Base-by-base conservation (phyloP, 2,888 invertebrate species). In the Cryptocheilus praepositus region DNA sequence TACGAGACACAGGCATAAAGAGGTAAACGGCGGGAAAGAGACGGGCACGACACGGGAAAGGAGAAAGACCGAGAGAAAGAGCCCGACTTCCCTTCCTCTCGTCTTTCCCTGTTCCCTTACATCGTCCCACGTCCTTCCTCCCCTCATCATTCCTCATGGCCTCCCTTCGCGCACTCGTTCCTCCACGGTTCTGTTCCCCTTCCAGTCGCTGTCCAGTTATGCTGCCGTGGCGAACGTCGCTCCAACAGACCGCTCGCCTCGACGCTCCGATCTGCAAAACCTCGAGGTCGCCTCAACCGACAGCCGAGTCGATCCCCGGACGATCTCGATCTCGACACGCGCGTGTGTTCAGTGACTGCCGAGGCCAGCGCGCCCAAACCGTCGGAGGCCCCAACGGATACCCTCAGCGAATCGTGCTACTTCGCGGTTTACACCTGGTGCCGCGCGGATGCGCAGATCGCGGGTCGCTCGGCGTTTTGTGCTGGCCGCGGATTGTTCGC, bases 121-220 rank as follows among this genome's bases (percentile, higher is more conserved):
- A 57, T n/a, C 63, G 49, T 45, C 45, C 61, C 25, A 36, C 36
- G 36, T 55, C 55, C 46, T 55, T 21, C 13, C 19, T 51, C 58
- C 46, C 54, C 25, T 43, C 21, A 22, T 56, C 49, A 61, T 44
- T 57, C 7, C 22, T 63, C 49, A 22, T 18, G 21, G 22, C 22
- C 68, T 74, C 73, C 67, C 70, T 74, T 64, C 76, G 5, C 55
- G 57, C 64, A 52, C 56, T 70, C 65, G 67, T 78, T 77, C 72
- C 77, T 80, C 81, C 77, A 72, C 79, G 81, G 83, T 83, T 86
- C 85, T 86, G 84, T 88, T 86, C 87, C 86, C 88, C 88, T 87
- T 85, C 88, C 85, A 85, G 82, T 81, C 81, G 81, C 81, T 85
- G 84, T 87, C 85, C 86, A 88, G 88, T 88, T 88, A 88, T 86